These are phyloP conservation scores for Ptychoptera albimana DNA, from an alignment of 2,888 invertebrate species.

Conservation along the genomic window DNA sequence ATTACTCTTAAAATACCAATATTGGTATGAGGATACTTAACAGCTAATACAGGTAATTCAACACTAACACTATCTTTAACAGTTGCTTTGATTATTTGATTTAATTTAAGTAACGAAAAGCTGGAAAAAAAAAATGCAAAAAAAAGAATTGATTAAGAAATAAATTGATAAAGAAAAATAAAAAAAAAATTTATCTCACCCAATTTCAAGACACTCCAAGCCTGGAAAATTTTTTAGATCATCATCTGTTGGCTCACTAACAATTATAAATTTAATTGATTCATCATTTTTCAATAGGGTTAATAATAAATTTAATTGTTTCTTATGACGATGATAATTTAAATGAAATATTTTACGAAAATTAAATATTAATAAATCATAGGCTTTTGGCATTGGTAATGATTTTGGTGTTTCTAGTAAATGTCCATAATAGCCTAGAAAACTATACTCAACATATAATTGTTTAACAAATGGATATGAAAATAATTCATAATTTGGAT, in stretches of 20 bases:
- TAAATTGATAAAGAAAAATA: too few relatives aligned
- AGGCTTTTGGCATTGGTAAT: not conserved
- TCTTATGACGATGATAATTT: not conserved
- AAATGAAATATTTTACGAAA: too few relatives aligned
- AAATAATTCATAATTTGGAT: not conserved
- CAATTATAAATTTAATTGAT: slow-evolving; percentile 3
- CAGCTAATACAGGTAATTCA: too few relatives aligned
- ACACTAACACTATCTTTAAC: too few relatives aligned
- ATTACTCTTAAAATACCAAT: too few relatives aligned
- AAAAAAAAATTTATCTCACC: too few relatives aligned
- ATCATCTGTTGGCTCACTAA: slow-evolving; percentile 2
- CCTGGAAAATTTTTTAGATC: not conserved
- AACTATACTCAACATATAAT: slow-evolving; percentile 5
- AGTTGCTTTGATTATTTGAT: too few relatives aligned
- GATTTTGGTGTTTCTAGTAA: slow-evolving; percentile 5
- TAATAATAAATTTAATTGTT: slow-evolving; percentile 1
- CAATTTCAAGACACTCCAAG: too few relatives aligned
- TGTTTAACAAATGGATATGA: not conserved
- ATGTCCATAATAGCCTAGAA: slow-evolving; percentile 4
- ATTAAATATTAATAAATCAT: not conserved
- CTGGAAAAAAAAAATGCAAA: too few relatives aligned
- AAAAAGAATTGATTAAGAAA: too few relatives aligned
- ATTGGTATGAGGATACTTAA: too few relatives aligned
- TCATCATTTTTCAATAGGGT: not conserved
- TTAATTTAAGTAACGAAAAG: too few relatives aligned